Evolutionary conservation across 2,113 vertebrate genomes (phyloP).

Genomic region (Taxidea taxus): DNA sequence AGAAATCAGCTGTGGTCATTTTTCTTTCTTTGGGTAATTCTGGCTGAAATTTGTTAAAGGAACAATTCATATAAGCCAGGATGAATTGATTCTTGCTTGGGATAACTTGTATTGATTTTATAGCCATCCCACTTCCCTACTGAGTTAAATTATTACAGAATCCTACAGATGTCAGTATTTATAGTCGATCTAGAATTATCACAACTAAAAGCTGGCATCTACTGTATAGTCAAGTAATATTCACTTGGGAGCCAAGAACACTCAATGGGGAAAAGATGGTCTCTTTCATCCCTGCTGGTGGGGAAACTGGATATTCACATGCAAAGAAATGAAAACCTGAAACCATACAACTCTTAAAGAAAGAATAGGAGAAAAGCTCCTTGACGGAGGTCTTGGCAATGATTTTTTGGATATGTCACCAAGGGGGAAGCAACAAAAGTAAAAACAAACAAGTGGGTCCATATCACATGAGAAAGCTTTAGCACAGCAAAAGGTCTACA

Average conservation of each 20-base stretch:
- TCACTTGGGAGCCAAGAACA: not conserved
- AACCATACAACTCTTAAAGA: not conserved
- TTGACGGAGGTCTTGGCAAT: not conserved
- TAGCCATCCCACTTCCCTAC: not conserved
- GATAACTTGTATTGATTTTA: not conserved
- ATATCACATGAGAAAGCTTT: too few relatives aligned
- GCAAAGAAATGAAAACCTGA: not conserved
- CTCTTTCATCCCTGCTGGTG: not conserved
- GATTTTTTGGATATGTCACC: not conserved
- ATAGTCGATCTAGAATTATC: not conserved
- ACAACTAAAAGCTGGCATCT: not conserved
- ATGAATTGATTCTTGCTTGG: not conserved
- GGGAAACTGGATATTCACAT: accelerated
- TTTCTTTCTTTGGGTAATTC: not conserved
- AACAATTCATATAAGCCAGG: not conserved
- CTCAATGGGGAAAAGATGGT: not conserved
- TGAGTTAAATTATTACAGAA: not conserved
- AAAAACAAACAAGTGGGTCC: not conserved
- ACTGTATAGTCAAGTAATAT: too few relatives aligned
- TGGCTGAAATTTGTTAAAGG: not conserved
- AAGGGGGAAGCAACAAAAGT: not conserved
- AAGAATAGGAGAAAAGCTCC: not conserved
- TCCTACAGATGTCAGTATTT: not conserved
- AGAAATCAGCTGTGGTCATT: accelerated
- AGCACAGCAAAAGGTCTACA: accelerated